Percentiles rank a stretch among this genome's conserved stretches.
phyloP scores from a whole-genome alignment of 2,797 vertebrate genomes.

The Eupleurogrammus muticus region DNA sequence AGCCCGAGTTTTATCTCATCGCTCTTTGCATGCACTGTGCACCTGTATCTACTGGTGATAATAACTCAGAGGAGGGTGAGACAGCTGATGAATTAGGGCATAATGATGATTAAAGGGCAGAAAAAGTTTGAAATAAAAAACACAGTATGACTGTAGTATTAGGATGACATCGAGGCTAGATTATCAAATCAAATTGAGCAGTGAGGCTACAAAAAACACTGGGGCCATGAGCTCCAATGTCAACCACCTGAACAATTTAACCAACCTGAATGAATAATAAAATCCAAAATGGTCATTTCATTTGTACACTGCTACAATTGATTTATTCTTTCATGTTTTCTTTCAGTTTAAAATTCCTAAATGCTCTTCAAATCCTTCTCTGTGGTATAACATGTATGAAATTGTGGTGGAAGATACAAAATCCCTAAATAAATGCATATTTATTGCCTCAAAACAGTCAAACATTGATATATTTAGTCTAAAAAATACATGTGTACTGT shows the following conservation, averaged over 20 bases:
- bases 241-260: too few relatives aligned
- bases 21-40: slow-evolving; percentile 25
- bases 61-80: slow-evolving; percentile 32
- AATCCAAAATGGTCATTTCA: background rate
- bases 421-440: background rate
- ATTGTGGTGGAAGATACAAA: background rate
- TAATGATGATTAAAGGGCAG: slow-evolving; percentile 11
- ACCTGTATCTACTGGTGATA: slow-evolving; percentile 7
- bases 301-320: background rate
- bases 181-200: background rate
- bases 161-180: slow-evolving; percentile 12
- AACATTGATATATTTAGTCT: too few relatives aligned
- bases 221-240: background rate
- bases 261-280: too few relatives aligned
- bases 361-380: too few relatives aligned
- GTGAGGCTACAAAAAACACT: background rate
- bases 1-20: background rate
- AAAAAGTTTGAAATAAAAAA: slow-evolving; percentile 23
- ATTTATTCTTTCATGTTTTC: background rate
- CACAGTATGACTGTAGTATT: slow-evolving; percentile 9
- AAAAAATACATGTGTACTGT: background rate
- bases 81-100: slow-evolving; percentile 21
- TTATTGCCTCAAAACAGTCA: background rate
- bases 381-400: too few relatives aligned
- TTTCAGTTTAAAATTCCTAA: background rate